Conservation (phyloP, 1,140 invertebrate genomes). For the Mamestra configurata region DNA sequence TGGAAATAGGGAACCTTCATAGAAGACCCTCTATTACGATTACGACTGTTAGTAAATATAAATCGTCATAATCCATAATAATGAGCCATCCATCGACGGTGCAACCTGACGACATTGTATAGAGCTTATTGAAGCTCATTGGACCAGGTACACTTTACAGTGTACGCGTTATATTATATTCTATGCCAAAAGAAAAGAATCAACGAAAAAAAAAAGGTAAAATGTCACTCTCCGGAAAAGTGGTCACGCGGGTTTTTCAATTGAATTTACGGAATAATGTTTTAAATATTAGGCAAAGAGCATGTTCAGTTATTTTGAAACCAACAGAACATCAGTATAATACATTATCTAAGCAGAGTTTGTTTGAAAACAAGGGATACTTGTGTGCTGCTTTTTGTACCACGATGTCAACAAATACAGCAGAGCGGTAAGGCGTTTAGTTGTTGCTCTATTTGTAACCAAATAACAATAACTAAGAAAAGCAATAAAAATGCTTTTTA, state of each 20-base stretch:
- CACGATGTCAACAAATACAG: constrained; percentile 16
- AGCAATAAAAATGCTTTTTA: too few relatives aligned
- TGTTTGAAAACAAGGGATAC: neutral
- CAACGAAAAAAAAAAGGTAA: constrained; percentile 4
- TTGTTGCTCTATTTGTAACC: neutral
- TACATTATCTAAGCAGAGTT: neutral
- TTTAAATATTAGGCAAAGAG: constrained; percentile 38
- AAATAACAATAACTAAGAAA: neutral
- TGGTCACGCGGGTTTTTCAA: constrained; percentile 71
- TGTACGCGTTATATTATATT: too few relatives aligned
- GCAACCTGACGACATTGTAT: too few relatives aligned
- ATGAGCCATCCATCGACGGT: too few relatives aligned
- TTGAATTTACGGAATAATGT: constrained; percentile 61
- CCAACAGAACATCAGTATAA: neutral
- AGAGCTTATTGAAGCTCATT: too few relatives aligned
- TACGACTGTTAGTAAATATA: too few relatives aligned
- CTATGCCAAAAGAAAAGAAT: too few relatives aligned
- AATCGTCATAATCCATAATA: too few relatives aligned
- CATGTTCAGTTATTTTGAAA: constrained; percentile 29
- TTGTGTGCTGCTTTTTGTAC: neutral
- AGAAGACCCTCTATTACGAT: too few relatives aligned
- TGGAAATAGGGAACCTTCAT: too few relatives aligned
- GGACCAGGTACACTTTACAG: too few relatives aligned
- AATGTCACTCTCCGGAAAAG: constrained; percentile 62
- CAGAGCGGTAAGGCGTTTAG: constrained; percentile 34